Evolutionary conservation across 2,888 invertebrate species (phyloP), one percentile per base, ranked within the genome.

Genomic region (Homarus gammarus): DNA sequence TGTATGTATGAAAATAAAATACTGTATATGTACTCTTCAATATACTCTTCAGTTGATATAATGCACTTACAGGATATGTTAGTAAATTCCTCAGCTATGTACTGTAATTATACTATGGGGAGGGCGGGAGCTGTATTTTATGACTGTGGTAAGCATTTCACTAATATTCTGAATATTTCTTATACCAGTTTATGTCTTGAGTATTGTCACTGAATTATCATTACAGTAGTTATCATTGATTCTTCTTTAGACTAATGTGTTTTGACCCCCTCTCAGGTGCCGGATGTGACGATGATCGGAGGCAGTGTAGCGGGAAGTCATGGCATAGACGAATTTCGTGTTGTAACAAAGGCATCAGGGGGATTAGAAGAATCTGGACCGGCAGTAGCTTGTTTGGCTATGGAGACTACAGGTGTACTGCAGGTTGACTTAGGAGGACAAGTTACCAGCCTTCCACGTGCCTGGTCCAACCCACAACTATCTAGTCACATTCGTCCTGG

Each of bases 391-490:
- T 90, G 89, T 61, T 82, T 88, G 15, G 86, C 89, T 18, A 75
- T 91, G 84, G 91, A 85, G 79, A 44, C 75, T 27, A 68, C 68
- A 44, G 87, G 78, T 15, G 85, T 88, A 8, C 68, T 92, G n/a
- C 78, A 90, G 3, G 89, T 85, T 56, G 90, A 89, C 33, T 68
- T 78, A 8, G 77, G 85, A 18, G 78, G 73, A 49, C 85, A 87
- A 18, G 81, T 97, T 96, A 0, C 97, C 96, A 0, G 96, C 96
- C 92, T 97, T 96, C 97, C 97, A 0, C 94, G 96, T 89, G 96
- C 96, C 92, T 97, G 97, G 97, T 96, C 96, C 70, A 95, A 96
- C 93, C 97, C 97, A n/a, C 95, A 94, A 92, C 93, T 94, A 77
- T 94, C 94, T 56, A 93, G 93, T 88, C 94, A 94, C 92, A 94